These are phyloP conservation scores for Gavia stellata DNA, from an alignment of 2,113 vertebrate species.

Conservation along the genomic window DNA sequence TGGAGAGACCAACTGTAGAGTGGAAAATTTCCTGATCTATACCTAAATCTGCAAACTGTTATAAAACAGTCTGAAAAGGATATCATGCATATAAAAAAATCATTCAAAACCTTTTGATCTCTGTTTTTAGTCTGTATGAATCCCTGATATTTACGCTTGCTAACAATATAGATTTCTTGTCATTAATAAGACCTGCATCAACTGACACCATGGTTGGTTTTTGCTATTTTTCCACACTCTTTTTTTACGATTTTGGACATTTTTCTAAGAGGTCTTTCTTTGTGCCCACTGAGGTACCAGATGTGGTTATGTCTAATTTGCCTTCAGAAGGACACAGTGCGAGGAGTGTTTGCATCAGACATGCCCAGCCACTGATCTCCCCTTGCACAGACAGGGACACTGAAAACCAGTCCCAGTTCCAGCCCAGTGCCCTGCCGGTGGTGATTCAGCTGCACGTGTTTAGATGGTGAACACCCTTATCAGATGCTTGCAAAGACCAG, in stretches of 20 bases:
- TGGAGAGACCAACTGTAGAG: not conserved
- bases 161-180: not conserved
- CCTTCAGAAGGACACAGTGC: not conserved
- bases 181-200: not conserved
- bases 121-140: not conserved
- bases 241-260: not conserved
- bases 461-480: not conserved
- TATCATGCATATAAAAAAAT: not conserved
- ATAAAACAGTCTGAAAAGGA: not conserved
- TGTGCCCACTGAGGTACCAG: not conserved
- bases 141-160: not conserved
- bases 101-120: not conserved
- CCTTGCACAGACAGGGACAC: not conserved
- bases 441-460: not conserved
- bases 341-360: not conserved
- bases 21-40: not conserved
- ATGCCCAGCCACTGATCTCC: not conserved
- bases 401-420: not conserved
- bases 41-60: not conserved
- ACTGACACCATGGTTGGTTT: not conserved
- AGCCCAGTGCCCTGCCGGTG: accelerated
- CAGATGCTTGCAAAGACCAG: not conserved
- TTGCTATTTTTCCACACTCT: not conserved
- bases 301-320: not conserved
- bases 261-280: not conserved